These are phyloP conservation scores for Esox niger DNA, from an alignment of 2,113 vertebrate genomes.

Conservation along the genomic window DNA sequence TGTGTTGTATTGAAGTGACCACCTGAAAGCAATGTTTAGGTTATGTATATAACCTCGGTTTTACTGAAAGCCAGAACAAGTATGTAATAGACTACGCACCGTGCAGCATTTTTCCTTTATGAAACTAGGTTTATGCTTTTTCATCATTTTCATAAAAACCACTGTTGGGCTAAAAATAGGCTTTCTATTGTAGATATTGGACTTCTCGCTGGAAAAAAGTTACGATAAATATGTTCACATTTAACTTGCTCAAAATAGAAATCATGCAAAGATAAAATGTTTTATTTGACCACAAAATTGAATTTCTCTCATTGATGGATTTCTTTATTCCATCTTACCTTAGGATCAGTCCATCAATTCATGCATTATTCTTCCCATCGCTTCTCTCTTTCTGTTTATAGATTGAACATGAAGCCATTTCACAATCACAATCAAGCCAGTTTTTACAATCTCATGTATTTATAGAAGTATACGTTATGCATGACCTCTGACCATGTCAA, in stretches of 20 bases:
- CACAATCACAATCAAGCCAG: conserved; percentile 28
- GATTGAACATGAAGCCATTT: conserved; percentile 46
- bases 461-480: conserved; percentile 54
- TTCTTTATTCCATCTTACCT: conserved; percentile 63
- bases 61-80: too few relatives aligned
- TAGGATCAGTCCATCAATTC: conserved; percentile 52
- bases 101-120: too few relatives aligned
- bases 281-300: conserved; percentile 48
- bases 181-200: neutral
- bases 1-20: too few relatives aligned
- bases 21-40: too few relatives aligned
- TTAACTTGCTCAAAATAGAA: conserved; percentile 16
- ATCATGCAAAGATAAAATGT: conserved; percentile 29
- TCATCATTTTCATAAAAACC: neutral
- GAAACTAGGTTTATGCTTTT: too few relatives aligned
- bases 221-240: neutral
- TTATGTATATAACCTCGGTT: too few relatives aligned
- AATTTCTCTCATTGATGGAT: conserved; percentile 59
- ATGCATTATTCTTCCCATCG: conserved; percentile 49
- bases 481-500: conserved; percentile 50
- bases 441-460: conserved; percentile 50
- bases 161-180: neutral
- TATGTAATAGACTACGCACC: too few relatives aligned
- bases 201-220: neutral
- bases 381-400: conserved; percentile 33